These are phyloP conservation scores for Yponomeuta sedellus DNA, from an alignment of 2,888 invertebrate genomes.

Conservation along the genomic window DNA sequence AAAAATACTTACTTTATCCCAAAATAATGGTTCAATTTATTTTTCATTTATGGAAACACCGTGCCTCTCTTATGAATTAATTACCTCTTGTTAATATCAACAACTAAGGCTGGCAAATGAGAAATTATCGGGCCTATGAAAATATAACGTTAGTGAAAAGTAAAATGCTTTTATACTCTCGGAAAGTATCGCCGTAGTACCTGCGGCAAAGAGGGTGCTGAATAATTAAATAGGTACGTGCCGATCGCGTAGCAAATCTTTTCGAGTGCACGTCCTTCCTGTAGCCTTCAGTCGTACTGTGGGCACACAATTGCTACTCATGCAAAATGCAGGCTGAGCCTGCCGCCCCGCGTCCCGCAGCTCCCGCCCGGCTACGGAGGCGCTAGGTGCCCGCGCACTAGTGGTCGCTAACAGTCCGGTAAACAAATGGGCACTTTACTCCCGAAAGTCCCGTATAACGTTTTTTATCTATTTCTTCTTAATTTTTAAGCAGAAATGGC, in stretches of 20 bases:
- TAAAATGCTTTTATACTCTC: not conserved
- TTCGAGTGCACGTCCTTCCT: conserved; percentile 25
- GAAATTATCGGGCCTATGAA: not conserved
- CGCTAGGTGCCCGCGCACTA: conserved; percentile 23
- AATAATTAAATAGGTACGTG: conserved; percentile 25
- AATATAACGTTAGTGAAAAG: not conserved
- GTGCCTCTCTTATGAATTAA: not conserved
- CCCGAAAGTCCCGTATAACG: conserved; percentile 23
- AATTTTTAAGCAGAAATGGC: conserved; percentile 31
- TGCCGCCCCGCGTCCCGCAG: conserved; percentile 22
- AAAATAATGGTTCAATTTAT: not conserved
- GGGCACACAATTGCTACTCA: conserved; percentile 52
- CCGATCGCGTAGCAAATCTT: conserved; percentile 34
- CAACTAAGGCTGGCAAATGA: not conserved
- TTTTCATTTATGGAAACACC: not conserved
- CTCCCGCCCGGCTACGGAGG: conserved; percentile 17
- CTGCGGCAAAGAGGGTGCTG: conserved; percentile 11
- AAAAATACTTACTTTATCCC: not conserved
- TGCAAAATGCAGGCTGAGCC: conserved; percentile 55
- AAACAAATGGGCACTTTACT: conserved; percentile 38
- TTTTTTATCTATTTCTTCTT: conserved; percentile 35
- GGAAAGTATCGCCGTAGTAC: not conserved
- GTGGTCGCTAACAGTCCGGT: conserved; percentile 37
- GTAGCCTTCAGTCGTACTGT: conserved; percentile 34
- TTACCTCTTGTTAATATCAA: not conserved